Evolutionary conservation across 2,113 vertebrate species (phyloP).

Genomic region (Clupea harengus): DNA sequence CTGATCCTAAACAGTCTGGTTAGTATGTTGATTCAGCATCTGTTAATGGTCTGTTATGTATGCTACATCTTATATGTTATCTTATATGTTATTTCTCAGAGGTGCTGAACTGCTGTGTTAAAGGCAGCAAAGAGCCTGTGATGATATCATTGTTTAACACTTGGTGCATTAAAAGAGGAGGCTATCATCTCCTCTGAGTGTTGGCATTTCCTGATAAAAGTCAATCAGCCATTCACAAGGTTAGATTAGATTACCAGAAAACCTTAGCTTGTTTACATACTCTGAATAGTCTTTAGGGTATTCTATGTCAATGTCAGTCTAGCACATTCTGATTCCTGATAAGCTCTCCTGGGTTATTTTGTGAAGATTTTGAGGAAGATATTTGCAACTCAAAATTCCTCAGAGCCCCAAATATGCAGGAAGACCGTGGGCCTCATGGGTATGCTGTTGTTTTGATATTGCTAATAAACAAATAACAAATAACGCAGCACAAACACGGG

Average conservation of each 20-base stretch:
- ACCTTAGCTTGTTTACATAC: background rate
- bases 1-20: background rate
- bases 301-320: background rate
- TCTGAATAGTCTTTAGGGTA: background rate
- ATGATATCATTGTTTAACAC: slow-evolving; percentile 13
- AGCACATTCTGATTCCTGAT: background rate
- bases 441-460: background rate
- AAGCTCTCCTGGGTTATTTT: background rate
- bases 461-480: background rate
- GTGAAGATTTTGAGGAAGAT: background rate
- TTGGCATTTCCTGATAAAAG: slow-evolving; percentile 16
- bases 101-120: background rate
- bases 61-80: background rate
- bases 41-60: background rate
- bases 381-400: background rate
- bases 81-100: background rate
- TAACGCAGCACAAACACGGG: background rate
- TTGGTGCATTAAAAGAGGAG: background rate
- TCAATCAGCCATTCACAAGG: background rate
- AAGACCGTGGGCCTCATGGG: background rate
- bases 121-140: background rate
- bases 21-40: background rate
- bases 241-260: background rate
- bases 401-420: background rate
- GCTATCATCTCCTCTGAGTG: background rate